Conservation (phyloP, 1,140 invertebrate species). For the Brachionus sp. region DNA sequence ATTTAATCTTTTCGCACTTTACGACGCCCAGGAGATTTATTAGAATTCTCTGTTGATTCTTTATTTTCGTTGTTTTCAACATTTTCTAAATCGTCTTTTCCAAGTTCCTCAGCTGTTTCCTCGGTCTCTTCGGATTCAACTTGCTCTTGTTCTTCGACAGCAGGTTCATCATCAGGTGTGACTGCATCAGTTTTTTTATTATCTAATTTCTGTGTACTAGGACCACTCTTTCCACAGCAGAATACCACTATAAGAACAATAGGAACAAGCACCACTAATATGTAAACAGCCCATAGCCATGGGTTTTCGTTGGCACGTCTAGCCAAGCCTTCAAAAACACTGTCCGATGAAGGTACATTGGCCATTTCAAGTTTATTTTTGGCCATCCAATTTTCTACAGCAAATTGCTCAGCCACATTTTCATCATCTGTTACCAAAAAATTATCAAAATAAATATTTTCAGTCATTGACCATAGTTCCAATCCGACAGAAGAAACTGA, state of each 20-base stretch:
- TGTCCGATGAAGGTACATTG: slow-evolving; percentile 65
- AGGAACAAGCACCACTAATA: slow-evolving; percentile 74
- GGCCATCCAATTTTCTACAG: slow-evolving; percentile 76
- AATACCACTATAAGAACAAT: slow-evolving; percentile 73
- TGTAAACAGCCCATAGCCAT: slow-evolving; percentile 82
- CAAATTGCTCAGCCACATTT: slow-evolving; percentile 74
- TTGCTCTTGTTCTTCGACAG: slow-evolving; percentile 48
- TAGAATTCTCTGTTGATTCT: slow-evolving; percentile 1
- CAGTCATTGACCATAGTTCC: slow-evolving; percentile 96
- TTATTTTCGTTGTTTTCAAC: slow-evolving; percentile 48
- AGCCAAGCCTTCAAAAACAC: slow-evolving; percentile 72
- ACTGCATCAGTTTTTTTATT: slow-evolving; percentile 67
- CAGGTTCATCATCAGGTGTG: slow-evolving; percentile 58
- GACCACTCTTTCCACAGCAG: slow-evolving; percentile 63
- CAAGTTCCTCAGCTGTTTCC: background rate
- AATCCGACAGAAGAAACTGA: slow-evolving; percentile 74
- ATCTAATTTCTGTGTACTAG: slow-evolving; percentile 54
- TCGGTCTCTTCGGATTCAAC: slow-evolving; percentile 54
- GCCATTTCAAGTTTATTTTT: slow-evolving; percentile 69
- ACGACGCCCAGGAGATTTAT: background rate
- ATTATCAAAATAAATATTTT: slow-evolving; percentile 83
- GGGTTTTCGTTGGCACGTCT: slow-evolving; percentile 80
- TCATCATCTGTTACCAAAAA: slow-evolving; percentile 82
- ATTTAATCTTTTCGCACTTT: slow-evolving; percentile 20
- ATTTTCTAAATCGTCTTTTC: slow-evolving; percentile 36